These are phyloP conservation scores for Brachyistius frenatus DNA, from an alignment of 2,113 vertebrate genomes.

Conservation along the genomic window DNA sequence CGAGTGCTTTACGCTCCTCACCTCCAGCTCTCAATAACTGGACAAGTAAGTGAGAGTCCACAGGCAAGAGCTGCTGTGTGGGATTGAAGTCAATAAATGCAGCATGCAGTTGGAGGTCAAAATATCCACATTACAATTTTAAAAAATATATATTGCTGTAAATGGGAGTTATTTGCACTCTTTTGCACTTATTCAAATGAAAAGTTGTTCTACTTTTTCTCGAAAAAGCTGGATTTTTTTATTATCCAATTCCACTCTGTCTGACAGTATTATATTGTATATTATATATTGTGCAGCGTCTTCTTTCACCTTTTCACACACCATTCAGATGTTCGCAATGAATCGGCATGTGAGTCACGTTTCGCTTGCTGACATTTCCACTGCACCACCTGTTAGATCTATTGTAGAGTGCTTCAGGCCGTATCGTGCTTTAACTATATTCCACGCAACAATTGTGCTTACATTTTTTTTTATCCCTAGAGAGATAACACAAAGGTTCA, in stretches of 20 bases:
- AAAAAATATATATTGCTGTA: not conserved
- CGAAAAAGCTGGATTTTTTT: not conserved
- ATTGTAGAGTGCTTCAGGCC: not conserved
- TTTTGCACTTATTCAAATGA: not conserved
- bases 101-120: slow-evolving; percentile 6
- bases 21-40: slow-evolving; percentile 39
- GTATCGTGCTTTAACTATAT: not conserved
- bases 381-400: not conserved
- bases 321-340: not conserved
- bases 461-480: not conserved
- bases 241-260: not conserved
- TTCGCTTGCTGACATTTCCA: not conserved
- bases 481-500: too few species aligned
- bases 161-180: not conserved
- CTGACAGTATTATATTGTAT: not conserved
- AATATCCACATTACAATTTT: slow-evolving; percentile 12
- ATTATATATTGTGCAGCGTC: slow-evolving; percentile 11
- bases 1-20: slow-evolving; percentile 24
- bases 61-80: slow-evolving; percentile 39
- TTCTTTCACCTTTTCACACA: slow-evolving; percentile 1
- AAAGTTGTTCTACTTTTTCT: not conserved
- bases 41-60: slow-evolving; percentile 24
- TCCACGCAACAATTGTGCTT: not conserved
- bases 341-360: not conserved
- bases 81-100: slow-evolving; percentile 36